Base-by-base conservation (phyloP, 2,797 vertebrate species). In the Prionace glauca region DNA sequence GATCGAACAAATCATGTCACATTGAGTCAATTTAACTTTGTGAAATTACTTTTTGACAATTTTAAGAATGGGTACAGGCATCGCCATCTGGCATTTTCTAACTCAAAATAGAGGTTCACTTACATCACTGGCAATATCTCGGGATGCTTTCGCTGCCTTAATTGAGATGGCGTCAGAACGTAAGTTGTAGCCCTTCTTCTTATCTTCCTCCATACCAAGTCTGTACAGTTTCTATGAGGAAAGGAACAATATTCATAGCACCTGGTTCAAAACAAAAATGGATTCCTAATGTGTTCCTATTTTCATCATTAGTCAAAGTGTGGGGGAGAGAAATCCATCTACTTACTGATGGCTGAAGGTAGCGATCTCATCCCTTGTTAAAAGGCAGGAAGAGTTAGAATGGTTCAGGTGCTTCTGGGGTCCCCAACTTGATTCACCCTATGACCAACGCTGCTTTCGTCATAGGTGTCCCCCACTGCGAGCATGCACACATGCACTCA, bases 121-220 rank as follows among this genome's bases (percentile, higher is more conserved):
- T 79, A 95, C 95, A 71, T 95, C 95, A 79, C 95, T 95, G 45
- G 95, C 95, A 29, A 95, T 95, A 67, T 91, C 95, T 29, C 95
- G 72, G 24, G 95, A 95, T 26, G 95, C 95, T 94, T 74, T 95
- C 45, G 95, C 95, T 32, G 95, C 91, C 60, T 95, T 95, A 14
- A 95, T 91, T 50, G 95, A 41, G 1, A 95, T 95, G 41, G 95
- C 56, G 4, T 95, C 95, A 77, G 60, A 1, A 41, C 3, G 41
- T 10, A 91, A 62, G 45, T 95, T 10, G 16, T 95, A 95, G 95
- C 96, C 96, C 29, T 90, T 96, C 50, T 95, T 96, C 94, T 95
- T 96, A 56, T 86, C 56, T 16, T 95, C 69, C 79, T 96, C 96
- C 95, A 88, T 69, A 36, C 10, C 96, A 87, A 87, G 96, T 62